A percentile compares a stretch with the other conserved stretches of the same genome.
Evolutionary conservation across 2,888 invertebrate genomes (phyloP).

Genomic region (Anarsia innoxiella): DNA sequence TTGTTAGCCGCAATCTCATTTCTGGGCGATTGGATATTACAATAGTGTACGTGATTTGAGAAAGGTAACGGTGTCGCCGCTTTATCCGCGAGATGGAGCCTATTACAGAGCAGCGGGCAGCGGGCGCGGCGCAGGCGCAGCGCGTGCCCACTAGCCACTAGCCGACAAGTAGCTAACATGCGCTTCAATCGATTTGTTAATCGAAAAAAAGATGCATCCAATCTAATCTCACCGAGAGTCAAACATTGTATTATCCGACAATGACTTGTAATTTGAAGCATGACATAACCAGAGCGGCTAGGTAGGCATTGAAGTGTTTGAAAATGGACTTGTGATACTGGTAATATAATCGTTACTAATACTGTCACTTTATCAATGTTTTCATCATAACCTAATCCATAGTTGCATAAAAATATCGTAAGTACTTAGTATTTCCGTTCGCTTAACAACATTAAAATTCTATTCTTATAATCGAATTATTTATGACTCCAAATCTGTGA

Average conservation of each 20-base stretch:
- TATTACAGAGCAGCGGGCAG: constrained; percentile 51
- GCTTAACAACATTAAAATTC: no score
- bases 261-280: constrained; percentile 16
- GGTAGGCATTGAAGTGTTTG: constrained; percentile 3
- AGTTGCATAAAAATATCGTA: no score
- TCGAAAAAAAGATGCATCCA: constrained; percentile 30
- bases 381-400: neutral
- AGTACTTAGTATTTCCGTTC: no score
- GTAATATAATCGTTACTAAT: neutral
- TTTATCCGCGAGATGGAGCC: constrained; percentile 70
- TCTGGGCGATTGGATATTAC: constrained; percentile 74
- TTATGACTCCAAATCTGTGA: no score
- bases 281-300: constrained; percentile 4
- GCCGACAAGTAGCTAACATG: constrained; percentile 25
- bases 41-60: constrained; percentile 76
- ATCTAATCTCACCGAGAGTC: constrained; percentile 25
- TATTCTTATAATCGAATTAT: no score
- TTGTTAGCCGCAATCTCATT: constrained; percentile 76
- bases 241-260: constrained; percentile 8
- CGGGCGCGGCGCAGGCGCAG: constrained; percentile 33
- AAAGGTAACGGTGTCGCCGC: constrained; percentile 73
- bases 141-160: constrained; percentile 38
- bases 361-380: neutral
- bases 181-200: constrained; percentile 44
- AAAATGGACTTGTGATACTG: neutral